These are phyloP conservation scores for Saguinus midas DNA, from an alignment of 2,113 vertebrate species.

Conservation along the genomic window DNA sequence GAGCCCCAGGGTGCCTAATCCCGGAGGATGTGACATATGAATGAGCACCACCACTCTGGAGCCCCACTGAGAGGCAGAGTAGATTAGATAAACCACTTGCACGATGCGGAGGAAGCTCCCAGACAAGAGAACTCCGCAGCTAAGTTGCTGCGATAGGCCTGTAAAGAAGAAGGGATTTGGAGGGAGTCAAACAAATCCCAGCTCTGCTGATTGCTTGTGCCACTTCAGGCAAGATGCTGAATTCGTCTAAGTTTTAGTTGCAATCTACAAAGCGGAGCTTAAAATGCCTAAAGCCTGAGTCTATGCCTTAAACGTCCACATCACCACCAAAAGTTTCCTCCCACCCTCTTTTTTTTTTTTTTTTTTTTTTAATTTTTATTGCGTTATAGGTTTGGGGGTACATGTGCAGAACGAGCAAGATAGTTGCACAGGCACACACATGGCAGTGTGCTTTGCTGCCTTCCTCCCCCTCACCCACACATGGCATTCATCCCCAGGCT, in stretches of 20 bases:
- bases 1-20: conserved; percentile 18
- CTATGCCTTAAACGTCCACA: too few relatives aligned
- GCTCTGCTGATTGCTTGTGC: rapidly evolving
- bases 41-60: not conserved
- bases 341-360: not conserved
- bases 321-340: not conserved
- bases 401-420: too few relatives aligned
- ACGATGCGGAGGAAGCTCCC: not conserved
- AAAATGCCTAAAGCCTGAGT: too few relatives aligned
- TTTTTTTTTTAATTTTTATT: too few relatives aligned
- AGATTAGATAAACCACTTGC: not conserved
- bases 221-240: rapidly evolving
- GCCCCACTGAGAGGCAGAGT: not conserved
- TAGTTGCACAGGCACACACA: too few relatives aligned
- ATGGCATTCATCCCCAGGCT: too few relatives aligned
- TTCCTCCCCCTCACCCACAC: too few relatives aligned
- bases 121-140: rapidly evolving
- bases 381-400: too few relatives aligned
- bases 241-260: not conserved
- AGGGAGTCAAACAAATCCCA: rapidly evolving
- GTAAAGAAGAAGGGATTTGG: not conserved
- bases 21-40: not conserved
- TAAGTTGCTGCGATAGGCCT: not conserved
- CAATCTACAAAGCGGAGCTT: not conserved
- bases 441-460: too few relatives aligned